Base-by-base conservation (phyloP, 2,888 invertebrate genomes). In the Agriopis leucophaearia region DNA sequence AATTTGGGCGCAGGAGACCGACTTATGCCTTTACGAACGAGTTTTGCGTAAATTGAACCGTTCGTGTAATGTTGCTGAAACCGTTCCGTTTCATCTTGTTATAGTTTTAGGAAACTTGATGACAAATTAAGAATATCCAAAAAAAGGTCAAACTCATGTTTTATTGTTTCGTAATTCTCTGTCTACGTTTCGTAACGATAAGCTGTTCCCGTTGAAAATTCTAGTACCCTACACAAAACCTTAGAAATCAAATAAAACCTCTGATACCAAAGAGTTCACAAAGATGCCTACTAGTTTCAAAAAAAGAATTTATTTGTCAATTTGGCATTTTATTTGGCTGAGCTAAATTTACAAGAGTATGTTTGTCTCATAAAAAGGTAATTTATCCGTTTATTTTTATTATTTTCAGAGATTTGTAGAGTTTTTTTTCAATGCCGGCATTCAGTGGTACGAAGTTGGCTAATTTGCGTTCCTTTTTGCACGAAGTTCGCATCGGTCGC, bases 321-420 rank as follows among this genome's bases (percentile, higher is more conserved):
- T 80, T 87, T 90, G 90, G 86, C 90, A 88, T 81, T 82, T 85
- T 82, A 87, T 92, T 92, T 85, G 92, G 93, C 87, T 86, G 80
- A 84, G 80, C 89, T 85, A 94, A 94, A 94, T 93, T 94, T 84
- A 90, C 92, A 93, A 92, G 93, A 93, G 91, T 87, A 91, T 90
- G 89, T 86, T 89, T 85, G 81, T 89, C 88, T 87, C 83, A 76
- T 86, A 87, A 83, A 87, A 90, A 86, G 88, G 82, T 89, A 88
- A 88, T 82, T 86, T 74, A 77, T 74, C 65, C 8, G 73, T 77
- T 76, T 78, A 81, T 82, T 82, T 75, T 58, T 67, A 62, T 67
- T 72, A 71, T 78, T 80, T 82, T 76, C 71, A 73, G 67, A 64
- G 66, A 78, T 75, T 71, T 55, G 5, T 73, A 62, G 59, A 36